Evolutionary conservation across 1,140 invertebrate species (phyloP).

Genomic region (Leptinotarsa defecta): DNA sequence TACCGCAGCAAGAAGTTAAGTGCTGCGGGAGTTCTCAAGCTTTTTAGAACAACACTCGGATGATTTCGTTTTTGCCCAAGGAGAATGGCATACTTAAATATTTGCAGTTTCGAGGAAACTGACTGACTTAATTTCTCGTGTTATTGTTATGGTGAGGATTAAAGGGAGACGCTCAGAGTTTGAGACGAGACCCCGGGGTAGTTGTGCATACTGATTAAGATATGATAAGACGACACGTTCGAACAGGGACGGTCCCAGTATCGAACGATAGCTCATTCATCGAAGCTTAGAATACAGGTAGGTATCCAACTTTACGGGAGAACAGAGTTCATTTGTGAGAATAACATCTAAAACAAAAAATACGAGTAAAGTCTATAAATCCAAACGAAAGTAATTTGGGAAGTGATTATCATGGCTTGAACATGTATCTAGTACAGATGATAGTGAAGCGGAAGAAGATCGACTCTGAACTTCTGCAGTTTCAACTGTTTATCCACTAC

Average conservation of each 20-base stretch:
- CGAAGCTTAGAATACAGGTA: no score
- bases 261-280: no score
- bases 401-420: no score
- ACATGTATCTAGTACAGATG: no score
- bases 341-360: no score
- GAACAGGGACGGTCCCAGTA: not conserved
- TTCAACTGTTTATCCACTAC: no score
- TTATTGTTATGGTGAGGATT: conserved; percentile 10
- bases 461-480: no score
- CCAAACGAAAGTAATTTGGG: no score
- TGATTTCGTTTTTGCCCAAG: not conserved
- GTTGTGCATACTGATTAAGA: conserved; percentile 12
- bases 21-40: not conserved
- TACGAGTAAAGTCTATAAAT: no score
- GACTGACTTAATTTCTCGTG: conserved; percentile 10
- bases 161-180: not conserved
- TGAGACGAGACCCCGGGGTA: not conserved
- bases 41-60: conserved; percentile 3
- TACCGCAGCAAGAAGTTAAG: not conserved
- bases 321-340: no score
- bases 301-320: no score
- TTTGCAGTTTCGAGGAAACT: conserved; percentile 1
- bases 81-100: conserved; percentile 1
- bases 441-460: no score
- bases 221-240: not conserved